Evolutionary conservation across 2,888 invertebrate species (phyloP), one percentile per base, ranked within the genome.

Genomic region (Drosophila ezoana): DNA sequence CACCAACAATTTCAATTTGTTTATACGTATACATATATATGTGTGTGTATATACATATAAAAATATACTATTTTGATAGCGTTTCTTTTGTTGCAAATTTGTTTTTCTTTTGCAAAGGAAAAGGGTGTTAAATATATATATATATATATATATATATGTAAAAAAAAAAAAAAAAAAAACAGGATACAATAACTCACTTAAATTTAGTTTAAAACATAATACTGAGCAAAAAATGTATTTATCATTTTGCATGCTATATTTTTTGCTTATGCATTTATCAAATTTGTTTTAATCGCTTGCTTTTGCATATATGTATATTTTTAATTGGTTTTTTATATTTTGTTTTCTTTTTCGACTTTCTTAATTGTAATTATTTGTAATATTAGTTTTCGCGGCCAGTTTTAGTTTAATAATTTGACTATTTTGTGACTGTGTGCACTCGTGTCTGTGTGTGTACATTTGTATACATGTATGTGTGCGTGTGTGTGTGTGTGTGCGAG

Each of bases 191-290:
- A 90, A 87, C 82, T 85, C 86, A 81, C 91, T 91, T 91, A 91
- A 90, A 84, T 87, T 63, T 79, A 88, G 79, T 91, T 91, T 91
- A 90, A 83, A 90, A 91, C 90, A 90, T 91, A 91, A 91, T 91
- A 91, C 91, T 91, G 91, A 91, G 91, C 92, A 91, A 89, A 91
- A 89, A 87, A 90, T 89, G 68, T 85, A 62, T 77, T 65, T 72
- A 67, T 78, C 64, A 84, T 84, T 84, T 81, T 77, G 73, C 81
- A 76, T 74, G 76, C 58, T 76, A 61, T 44, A 73, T 76, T 78
- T 76, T 76, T 69, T 73, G 78, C 69, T 65, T 78, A 70, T 66
- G 70, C 65, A 58, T 74, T 60, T 73, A 57, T 66, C 51, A 44
- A 65, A 58, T 65, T 76, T 64, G 59, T 73, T 69, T 79, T 65